Percentiles rank a stretch among this genome's conserved stretches.
phyloP scores from a whole-genome alignment of 2,113 vertebrate genomes.

The Calonectris borealis region DNA sequence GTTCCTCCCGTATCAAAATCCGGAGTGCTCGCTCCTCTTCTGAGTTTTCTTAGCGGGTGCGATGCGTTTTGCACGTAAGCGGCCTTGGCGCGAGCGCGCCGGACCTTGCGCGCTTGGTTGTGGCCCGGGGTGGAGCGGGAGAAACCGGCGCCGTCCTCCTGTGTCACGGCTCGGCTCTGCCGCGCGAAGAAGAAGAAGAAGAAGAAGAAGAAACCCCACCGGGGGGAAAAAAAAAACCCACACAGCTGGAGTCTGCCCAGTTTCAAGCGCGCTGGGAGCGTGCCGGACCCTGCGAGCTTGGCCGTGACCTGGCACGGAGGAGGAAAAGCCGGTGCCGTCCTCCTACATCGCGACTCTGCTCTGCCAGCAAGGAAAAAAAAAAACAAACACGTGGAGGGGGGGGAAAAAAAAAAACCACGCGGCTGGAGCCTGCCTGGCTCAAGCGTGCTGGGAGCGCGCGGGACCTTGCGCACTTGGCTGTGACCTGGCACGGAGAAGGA shows the following conservation, averaged over 20 bases:
- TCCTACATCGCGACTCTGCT: background rate
- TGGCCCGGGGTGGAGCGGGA: background rate
- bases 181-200: too few species aligned
- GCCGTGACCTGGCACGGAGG: background rate
- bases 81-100: fast-evolving
- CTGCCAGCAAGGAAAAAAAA: background rate
- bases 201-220: too few species aligned
- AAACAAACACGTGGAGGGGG: too few species aligned
- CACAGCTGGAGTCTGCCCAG: background rate
- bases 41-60: background rate
- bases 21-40: fast-evolving
- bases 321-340: background rate
- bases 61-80: fast-evolving
- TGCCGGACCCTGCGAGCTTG: background rate
- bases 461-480: background rate
- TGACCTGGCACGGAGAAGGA: background rate
- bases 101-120: background rate
- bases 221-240: too few species aligned
- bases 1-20: background rate
- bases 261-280: too few species aligned
- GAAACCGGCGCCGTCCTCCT: fast-evolving
- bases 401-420: too few species aligned
- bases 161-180: fast-evolving
- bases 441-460: background rate
- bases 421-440: background rate